A percentile compares a stretch with the other conserved stretches of the same genome.
These are phyloP conservation scores for Andrena cerasifolii DNA, from an alignment of 1,140 invertebrate species.

Conservation along the genomic window DNA sequence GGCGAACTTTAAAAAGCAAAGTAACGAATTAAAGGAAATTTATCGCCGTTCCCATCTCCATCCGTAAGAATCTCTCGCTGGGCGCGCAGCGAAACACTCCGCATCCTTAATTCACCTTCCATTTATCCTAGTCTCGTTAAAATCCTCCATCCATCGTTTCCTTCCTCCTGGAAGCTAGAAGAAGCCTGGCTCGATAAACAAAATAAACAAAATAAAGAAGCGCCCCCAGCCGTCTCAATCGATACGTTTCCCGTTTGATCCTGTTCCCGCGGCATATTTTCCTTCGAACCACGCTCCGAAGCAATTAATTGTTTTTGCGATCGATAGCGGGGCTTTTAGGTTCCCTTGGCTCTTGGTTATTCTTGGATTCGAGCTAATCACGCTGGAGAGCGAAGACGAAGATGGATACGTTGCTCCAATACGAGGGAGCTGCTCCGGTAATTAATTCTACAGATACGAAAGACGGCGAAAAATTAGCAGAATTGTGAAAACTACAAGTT, in stretches of 20 bases:
- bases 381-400: too few species aligned
- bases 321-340: neutral
- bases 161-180: neutral
- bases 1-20: neutral
- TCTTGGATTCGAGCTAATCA: too few species aligned
- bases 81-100: neutral
- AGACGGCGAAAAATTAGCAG: too few species aligned
- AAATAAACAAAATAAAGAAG: constrained; percentile 13
- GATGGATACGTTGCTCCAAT: too few species aligned
- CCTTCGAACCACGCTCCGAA: too few species aligned
- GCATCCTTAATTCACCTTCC: neutral
- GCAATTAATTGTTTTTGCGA: neutral
- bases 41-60: neutral
- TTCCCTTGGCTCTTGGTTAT: too few species aligned
- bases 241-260: neutral
- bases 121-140: constrained; percentile 4
- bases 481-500: too few species aligned
- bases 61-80: neutral
- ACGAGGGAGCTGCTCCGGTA: too few species aligned
- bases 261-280: neutral
- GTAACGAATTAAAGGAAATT: constrained; percentile 2
- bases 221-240: neutral
- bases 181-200: neutral
- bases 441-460: too few species aligned
- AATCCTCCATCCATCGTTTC: neutral